Base-by-base conservation (phyloP, 2,888 invertebrate species). In the Girardia tigrina region DNA sequence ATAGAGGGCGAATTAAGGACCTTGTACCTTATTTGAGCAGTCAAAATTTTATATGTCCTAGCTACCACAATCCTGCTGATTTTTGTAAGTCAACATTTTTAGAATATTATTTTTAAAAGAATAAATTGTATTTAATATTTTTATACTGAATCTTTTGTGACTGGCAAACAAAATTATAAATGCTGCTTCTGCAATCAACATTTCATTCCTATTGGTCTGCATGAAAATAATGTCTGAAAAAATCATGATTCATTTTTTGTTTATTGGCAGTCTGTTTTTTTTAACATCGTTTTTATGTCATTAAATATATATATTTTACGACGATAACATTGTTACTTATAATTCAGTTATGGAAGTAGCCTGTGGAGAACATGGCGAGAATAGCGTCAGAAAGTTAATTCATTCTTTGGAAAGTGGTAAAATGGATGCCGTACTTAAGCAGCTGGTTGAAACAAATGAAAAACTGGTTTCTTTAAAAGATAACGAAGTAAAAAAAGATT, bases 41-140 rank as follows among this genome's bases (percentile, higher is more conserved):
- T 27, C 87, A 92, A 72, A 88, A 88, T n/a, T 87, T 94, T 28
- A 90, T 91, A 82, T 95, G 94, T 81, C 94, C 94, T 0, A 90
- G 91, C 75, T 95, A 94, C 85, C 94, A 95, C 86, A 95, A 95
- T 86, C 94, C 94, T 0, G 94, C 94, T 4, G 94, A 94, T 74
- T 94, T 91, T 86, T 90, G 91, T 91, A 83, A 75, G 75, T 75
- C 23, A 12, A 20, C n/a, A 20, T 8, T 56, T 56, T n/a, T n/a
- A 56, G n/a, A n/a, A n/a, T n/a, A n/a, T n/a, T n/a, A n/a, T n/a
- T n/a, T n/a, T n/a, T n/a, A n/a, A n/a, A n/a, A n/a, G n/a, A n/a
- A n/a, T n/a, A n/a, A n/a, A n/a, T n/a, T n/a, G n/a, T n/a, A n/a
- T n/a, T n/a, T n/a, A n/a, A n/a, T n/a, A n/a, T n/a, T n/a, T n/a